Base-by-base conservation (phyloP, 2,113 vertebrate species). In the Riparia riparia region DNA sequence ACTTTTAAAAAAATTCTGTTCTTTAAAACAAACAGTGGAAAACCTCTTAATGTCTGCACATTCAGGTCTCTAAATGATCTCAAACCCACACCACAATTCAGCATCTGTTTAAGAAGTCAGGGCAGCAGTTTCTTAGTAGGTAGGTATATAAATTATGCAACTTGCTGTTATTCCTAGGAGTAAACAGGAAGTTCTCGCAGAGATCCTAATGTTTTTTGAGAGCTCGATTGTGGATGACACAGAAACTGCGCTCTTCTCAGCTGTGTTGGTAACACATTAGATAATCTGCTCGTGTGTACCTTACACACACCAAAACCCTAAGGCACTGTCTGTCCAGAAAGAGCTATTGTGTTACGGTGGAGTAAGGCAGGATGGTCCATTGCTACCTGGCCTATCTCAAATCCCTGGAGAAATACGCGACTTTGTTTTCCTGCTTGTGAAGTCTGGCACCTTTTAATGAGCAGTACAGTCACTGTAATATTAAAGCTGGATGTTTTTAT, bases 391-490 rank as follows among this genome's bases (percentile, higher is more conserved):
- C 47, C 63, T 58, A 0, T 70, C 63, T 80, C 51, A 83, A 73
- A 88, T 73, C 90, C 76, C 2, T 60, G 64, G 93, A 93, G 88
- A 96, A 90, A 89, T 3, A 21, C 28, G 76, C 72, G 64, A 78
- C 86, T 95, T 82, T 73, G 63, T 78, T 92, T 94, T 94, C 41
- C 80, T 73, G 76, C 49, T 78, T 83, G 65, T 31, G 69, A 90
- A 97, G 56, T 92, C 90, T 95, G 88, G 71, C 82, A 94, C 79
- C 82, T 96, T 92, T 94, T 92, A 95, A 96, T 94, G 76, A 97
- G 82, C 92, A 83, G 92, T 78, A 89, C 83, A 86, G 82, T 86
- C 76, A 32, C 76, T 96, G 94, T 82, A 71, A 92, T 95, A 93
- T 90, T 96, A 93, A 96, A 94, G 92, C 82, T 89, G 80, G 93